Base-by-base conservation (phyloP, 2,113 vertebrate species). In the Labeo catla region DNA sequence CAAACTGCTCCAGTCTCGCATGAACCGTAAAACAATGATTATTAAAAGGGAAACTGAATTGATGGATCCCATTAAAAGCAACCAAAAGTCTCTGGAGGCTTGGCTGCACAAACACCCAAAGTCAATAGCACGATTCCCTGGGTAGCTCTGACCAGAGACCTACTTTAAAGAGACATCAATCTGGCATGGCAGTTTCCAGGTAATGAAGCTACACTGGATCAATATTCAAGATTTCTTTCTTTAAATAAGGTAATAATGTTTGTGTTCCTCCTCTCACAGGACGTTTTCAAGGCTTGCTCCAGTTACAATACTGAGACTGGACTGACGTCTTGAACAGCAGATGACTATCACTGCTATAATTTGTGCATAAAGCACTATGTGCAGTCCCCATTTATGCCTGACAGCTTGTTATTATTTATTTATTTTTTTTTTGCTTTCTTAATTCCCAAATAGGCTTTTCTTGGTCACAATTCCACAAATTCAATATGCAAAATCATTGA, bases 141-240 rank as follows among this genome's bases (percentile, higher is more conserved):
- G 93, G 94, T 94, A 95, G 93, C 91, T 92, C 91, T 91, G 92
- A 92, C 93, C 89, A 92, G 93, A 94, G 94, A 94, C 91, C 87
- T 86, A 91, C 91, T 96, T 96, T 96, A 96, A 94, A 96, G 95
- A 97, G 93, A 96, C 95, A 95, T 96, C 95, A 96, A 95, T 97
- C 95, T 95, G 93, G 87, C 89, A 94, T 95, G 96, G 95, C 97
- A 95, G 95, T 94, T 96, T 93, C 93, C 92, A 96, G 95, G 94
- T 96, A 96, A 97, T 95, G 96, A 96, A 94, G 94, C 94, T 94
- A 94, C 93, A 90, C 82, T 81, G 89, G 93, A 96, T 97, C 96
- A 94, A 97, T 97, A 96, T 94, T 95, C 93, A 96, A 95, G 93
- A 93, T 86, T 90, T 92, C 88, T 90, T 92, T 78, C 89, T 89